Percentiles rank a stretch among this genome's conserved stretches.
Evolutionary conservation across 1,140 invertebrate species (phyloP).

Genomic region (Acyrthosiphon pisum): DNA sequence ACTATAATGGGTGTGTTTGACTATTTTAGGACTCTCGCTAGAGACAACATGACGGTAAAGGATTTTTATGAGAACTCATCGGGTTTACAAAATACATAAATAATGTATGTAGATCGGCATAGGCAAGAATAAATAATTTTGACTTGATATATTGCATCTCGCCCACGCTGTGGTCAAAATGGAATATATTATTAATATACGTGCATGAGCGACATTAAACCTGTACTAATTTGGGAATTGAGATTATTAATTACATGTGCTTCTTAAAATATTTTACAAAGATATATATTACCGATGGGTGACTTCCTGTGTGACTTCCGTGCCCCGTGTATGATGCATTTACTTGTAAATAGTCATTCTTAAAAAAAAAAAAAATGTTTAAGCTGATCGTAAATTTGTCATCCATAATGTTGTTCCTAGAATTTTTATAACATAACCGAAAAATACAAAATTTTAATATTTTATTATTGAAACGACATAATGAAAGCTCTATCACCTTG

Average conservation of each 20-base stretch:
- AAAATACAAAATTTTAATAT: neutral
- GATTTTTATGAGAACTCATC: neutral
- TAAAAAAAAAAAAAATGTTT: neutral
- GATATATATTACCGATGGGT: neutral
- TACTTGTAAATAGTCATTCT: neutral
- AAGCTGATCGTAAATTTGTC: too few relatives aligned
- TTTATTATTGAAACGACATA: neutral
- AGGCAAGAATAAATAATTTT: slow-evolving; percentile 17
- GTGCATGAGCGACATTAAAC: neutral
- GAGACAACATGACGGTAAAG: neutral
- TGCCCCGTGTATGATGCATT: neutral
- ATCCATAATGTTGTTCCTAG: too few relatives aligned
- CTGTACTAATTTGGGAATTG: neutral
- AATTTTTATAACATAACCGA: neutral
- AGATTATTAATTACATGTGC: neutral
- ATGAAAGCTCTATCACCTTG: neutral
- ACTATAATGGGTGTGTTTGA: neutral
- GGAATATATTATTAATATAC: neutral
- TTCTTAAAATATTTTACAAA: slow-evolving; percentile 14
- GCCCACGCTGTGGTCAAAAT: neutral
- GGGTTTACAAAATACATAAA: neutral
- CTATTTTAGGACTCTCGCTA: neutral
- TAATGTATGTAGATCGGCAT: slow-evolving; percentile 6
- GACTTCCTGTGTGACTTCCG: neutral
- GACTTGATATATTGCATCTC: slow-evolving; percentile 1